Base-by-base conservation (phyloP, 2,797 vertebrate species). In the Clarias platycephalus region DNA sequence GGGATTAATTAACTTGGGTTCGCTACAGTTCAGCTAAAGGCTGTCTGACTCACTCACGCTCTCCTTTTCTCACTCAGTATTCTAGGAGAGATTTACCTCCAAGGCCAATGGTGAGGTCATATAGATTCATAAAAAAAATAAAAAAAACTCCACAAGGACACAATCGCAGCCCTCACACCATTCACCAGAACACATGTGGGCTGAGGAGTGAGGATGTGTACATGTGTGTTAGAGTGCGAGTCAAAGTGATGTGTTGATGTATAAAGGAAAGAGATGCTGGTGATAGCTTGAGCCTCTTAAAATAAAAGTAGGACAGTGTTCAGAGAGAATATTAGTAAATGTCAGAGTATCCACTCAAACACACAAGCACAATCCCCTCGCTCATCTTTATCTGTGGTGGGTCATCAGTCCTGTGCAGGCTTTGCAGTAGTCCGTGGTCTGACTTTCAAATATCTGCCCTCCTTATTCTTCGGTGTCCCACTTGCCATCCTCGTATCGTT, bases 81-180 rank as follows among this genome's bases (percentile, higher is more conserved):
- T 86, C 90, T 92, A 91, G 92, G 88, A 92, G 86, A 93, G 91
- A 93, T 93, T 93, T 93, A 94, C 91, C 92, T 91, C 91, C 90
- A 83, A 89, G 91, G 91, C 91, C 90, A 91, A 87, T 89, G 90
- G 90, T 91, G 90, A 92, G 92, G 91, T 93, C 92, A 93, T 87
- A 90, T 88, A 90, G 81, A 91, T 88, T 90, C 89, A 91, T 92
- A 28, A 72, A 26, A 55, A 53, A 26, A 49, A 15, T n/a, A 26
- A 70, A 70, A 70, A 93, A 84, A 87, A 93, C 92, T 92, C 92
- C 89, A 88, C 85, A 85, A 49, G 79, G 91, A 91, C 92, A 90
- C 86, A 83, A 83, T 89, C 90, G 91, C 91, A 89, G 86, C 88
- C 92, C 90, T 91, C 86, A 82, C 83, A 85, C 84, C 90, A 90